Conservation (phyloP, 2,797 vertebrate genomes). For the Naso thynnoides region DNA sequence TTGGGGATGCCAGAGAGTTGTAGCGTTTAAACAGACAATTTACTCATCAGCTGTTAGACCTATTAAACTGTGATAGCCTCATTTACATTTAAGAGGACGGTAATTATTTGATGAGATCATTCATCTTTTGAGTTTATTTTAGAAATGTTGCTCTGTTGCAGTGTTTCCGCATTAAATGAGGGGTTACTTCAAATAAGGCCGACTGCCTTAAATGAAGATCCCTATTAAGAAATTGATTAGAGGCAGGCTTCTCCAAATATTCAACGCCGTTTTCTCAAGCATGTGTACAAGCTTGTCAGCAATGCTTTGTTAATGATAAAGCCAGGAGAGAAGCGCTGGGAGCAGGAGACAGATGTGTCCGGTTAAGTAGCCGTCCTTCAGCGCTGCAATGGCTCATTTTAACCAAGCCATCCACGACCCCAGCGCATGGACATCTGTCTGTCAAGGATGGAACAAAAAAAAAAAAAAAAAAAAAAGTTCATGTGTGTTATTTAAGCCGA, state of each 20-base stretch:
- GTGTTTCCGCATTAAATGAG: slow-evolving; percentile 55
- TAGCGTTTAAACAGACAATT: slow-evolving; percentile 43
- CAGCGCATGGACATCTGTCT: slow-evolving; percentile 62
- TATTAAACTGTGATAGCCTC: slow-evolving; percentile 69
- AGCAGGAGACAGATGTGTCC: slow-evolving; percentile 69
- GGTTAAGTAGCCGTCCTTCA: slow-evolving; percentile 69
- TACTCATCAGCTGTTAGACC: no score
- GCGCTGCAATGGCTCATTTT: slow-evolving; percentile 77
- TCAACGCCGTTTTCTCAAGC: background rate
- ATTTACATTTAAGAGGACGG: slow-evolving; percentile 68
- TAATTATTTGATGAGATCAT: slow-evolving; percentile 75
- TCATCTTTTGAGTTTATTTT: slow-evolving; percentile 79
- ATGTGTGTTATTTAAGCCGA: slow-evolving; percentile 47
- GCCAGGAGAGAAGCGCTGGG: slow-evolving; percentile 1
- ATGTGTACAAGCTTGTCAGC: slow-evolving; percentile 5
- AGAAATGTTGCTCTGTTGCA: slow-evolving; percentile 62
- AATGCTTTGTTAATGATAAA: slow-evolving; percentile 18
- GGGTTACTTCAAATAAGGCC: slow-evolving; percentile 51
- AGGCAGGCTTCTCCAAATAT: background rate
- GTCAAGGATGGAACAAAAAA: slow-evolving; percentile 57
- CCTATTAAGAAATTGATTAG: no score
- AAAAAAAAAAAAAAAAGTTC: slow-evolving; percentile 25
- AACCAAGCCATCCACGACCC: slow-evolving; percentile 68
- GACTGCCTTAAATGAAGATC: no score
- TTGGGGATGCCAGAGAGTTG: slow-evolving; percentile 40